Evolutionary conservation across 1,140 invertebrate genomes (phyloP).

Genomic region (Batillaria attramentaria): DNA sequence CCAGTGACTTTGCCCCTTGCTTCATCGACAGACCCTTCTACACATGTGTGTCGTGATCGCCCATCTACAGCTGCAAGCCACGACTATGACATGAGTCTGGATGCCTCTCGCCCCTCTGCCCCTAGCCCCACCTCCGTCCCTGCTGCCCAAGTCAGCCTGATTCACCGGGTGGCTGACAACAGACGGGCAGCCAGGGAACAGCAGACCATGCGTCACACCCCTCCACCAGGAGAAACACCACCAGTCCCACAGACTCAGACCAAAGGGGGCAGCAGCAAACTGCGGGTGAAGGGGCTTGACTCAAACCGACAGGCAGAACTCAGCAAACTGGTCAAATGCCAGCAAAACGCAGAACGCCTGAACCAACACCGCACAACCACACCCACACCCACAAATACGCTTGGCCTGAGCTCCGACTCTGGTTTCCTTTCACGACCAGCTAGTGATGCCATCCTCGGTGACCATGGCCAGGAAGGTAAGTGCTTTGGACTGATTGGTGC

Average conservation of each 20-base stretch:
- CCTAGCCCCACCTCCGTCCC: not conserved
- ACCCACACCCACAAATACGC: not conserved
- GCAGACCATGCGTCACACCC: constrained; percentile 7
- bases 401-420: constrained; percentile 42
- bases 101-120: constrained; percentile 44
- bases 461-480: constrained; percentile 43
- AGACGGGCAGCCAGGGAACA: constrained; percentile 3
- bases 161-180: constrained; percentile 24
- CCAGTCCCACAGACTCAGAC: not conserved
- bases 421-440: constrained; percentile 56
- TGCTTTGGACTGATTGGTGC: not conserved
- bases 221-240: not conserved
- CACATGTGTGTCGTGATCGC: constrained; percentile 47
- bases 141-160: constrained; percentile 6
- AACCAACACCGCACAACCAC: constrained; percentile 21
- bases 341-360: constrained; percentile 29
- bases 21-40: constrained; percentile 54
- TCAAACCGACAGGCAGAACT: constrained; percentile 29
- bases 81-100: constrained; percentile 63
- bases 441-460: constrained; percentile 56
- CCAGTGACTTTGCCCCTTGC: constrained; percentile 47
- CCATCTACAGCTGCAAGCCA: constrained; percentile 57
- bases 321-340: constrained; percentile 31
- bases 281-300: constrained; percentile 18
- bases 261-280: not conserved